Evolutionary conservation across 2,113 vertebrate genomes (phyloP).

Genomic region (Rhegmatorhina hoffmannsi): DNA sequence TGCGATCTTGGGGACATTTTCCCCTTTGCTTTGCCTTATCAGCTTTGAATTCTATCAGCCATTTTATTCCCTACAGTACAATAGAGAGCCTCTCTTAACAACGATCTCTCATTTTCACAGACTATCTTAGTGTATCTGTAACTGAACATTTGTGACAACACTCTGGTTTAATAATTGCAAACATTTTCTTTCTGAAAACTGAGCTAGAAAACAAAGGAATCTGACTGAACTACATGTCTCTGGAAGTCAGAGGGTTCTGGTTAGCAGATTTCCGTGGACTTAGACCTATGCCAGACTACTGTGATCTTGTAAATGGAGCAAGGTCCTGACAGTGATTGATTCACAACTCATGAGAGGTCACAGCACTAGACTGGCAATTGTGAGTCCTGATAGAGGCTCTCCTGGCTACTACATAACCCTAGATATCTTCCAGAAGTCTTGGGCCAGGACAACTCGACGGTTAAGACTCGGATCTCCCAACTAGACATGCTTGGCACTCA

Average conservation of each 20-base stretch:
- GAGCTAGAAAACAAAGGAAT: not conserved
- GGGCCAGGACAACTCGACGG: not conserved
- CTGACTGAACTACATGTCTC: not conserved
- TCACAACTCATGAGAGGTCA: not conserved
- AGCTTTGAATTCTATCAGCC: not conserved
- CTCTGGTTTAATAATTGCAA: not conserved
- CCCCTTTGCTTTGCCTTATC: not conserved
- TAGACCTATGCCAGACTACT: not conserved
- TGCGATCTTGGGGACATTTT: not conserved
- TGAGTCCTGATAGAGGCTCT: not conserved
- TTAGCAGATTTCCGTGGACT: not conserved
- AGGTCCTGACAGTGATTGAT: not conserved
- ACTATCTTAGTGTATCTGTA: not conserved
- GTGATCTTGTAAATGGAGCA: not conserved
- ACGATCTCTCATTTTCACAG: not conserved
- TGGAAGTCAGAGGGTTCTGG: not conserved
- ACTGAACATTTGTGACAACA: not conserved
- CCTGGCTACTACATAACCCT: not conserved
- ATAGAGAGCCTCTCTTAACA: not conserved
- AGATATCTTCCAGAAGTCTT: not conserved
- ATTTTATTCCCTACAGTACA: not conserved
- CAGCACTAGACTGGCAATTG: not conserved
- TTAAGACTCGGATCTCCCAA: not conserved
- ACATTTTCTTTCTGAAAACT: not conserved
- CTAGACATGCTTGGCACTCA: not conserved